Percentiles rank a stretch among this genome's conserved stretches.
Conservation (phyloP, 2,888 invertebrate species). For the Scelioninae gen. 1 region DNA sequence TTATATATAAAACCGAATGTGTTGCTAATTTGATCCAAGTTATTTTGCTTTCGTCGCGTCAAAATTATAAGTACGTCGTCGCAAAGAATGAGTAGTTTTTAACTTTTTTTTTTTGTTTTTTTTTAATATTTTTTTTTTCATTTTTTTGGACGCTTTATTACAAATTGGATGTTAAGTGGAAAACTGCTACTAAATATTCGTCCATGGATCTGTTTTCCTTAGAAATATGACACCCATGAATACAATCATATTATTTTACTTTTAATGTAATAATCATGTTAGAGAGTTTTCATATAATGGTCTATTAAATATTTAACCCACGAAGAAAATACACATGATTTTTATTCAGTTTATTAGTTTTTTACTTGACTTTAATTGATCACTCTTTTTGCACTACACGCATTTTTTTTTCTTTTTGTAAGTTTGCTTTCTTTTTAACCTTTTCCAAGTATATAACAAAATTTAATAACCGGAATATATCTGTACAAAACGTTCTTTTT, state of each 20-base stretch:
- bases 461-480: conserved; percentile 85
- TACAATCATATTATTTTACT: conserved; percentile 81
- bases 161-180: conserved; percentile 73
- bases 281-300: conserved; percentile 73
- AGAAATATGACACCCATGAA: conserved; percentile 84
- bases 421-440: conserved; percentile 64
- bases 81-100: conserved; percentile 39
- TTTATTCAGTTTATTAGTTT: conserved; percentile 69
- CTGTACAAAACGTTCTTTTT: conserved; percentile 83
- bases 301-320: conserved; percentile 76
- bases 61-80: conserved; percentile 44
- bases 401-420: conserved; percentile 48
- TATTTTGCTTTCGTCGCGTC: conserved; percentile 5
- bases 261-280: conserved; percentile 65
- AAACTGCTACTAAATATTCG: conserved; percentile 84
- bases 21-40: conserved; percentile 25
- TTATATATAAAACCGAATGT: conserved; percentile 54
- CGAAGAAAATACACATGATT: conserved; percentile 84
- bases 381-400: conserved; percentile 67
- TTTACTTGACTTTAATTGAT: conserved; percentile 66
- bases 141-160: conserved; percentile 35
- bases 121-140: too few relatives aligned
- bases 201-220: conserved; percentile 84
- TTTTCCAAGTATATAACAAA: conserved; percentile 80
- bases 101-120: neutral